phyloP scores from a whole-genome alignment of 2,888 invertebrate species.

The Schizaphis graminum region DNA sequence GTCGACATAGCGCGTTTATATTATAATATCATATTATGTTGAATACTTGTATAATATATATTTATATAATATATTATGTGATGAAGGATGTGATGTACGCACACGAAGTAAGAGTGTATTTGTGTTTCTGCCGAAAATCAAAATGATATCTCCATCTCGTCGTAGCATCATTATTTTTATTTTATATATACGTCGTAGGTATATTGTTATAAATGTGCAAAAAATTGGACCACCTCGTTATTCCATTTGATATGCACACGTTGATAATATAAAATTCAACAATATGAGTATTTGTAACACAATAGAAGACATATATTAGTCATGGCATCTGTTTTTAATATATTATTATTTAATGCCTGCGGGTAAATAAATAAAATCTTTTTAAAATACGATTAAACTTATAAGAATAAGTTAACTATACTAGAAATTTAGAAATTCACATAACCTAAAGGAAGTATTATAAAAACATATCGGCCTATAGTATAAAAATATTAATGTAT shows the following conservation, averaged over 20 bases:
- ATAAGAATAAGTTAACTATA: neutral
- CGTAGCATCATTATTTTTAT: neutral
- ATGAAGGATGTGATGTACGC: neutral
- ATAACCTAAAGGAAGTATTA: neutral
- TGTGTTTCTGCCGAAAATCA: neutral
- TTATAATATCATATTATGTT: neutral
- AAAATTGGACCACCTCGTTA: constrained; percentile 1
- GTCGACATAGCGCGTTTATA: neutral
- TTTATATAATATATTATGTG: neutral
- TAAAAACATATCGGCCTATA: neutral
- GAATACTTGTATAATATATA: neutral
- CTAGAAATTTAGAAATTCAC: neutral
- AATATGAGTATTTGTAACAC: neutral
- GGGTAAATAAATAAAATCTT: neutral
- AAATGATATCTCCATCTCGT: constrained; percentile 9
- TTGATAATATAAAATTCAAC: neutral
- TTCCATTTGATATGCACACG: neutral
- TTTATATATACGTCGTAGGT: neutral
- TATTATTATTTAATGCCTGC: neutral
- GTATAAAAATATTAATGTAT: neutral
- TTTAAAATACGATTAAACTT: neutral
- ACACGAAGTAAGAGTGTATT: neutral
- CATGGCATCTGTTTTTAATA: constrained; percentile 4
- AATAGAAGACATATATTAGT: neutral
- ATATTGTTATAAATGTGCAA: neutral